Conservation (phyloP, 2,888 invertebrate species). For the Epistrophe eligans region DNA sequence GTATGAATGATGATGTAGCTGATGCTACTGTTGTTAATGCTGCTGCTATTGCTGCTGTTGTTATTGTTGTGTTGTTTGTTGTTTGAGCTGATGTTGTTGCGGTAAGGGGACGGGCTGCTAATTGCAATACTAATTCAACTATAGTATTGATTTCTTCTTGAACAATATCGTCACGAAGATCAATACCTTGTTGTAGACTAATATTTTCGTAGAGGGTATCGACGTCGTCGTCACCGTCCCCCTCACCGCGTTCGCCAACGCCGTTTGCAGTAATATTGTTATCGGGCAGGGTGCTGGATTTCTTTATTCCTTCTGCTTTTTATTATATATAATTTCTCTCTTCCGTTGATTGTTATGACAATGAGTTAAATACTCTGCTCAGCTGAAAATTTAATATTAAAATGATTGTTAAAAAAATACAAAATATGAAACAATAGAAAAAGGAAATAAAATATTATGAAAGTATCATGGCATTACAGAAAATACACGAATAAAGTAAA, state of each 20-base stretch:
- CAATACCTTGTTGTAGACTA: constrained; percentile 65
- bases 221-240: constrained; percentile 68
- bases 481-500: too few species aligned
- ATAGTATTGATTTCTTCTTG: constrained; percentile 67
- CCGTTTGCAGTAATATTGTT: constrained; percentile 63
- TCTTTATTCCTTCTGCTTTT: neutral
- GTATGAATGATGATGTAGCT: neutral
- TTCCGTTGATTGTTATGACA: neutral
- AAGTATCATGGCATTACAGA: too few species aligned
- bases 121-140: constrained; percentile 67
- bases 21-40: constrained; percentile 2
- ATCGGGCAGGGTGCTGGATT: constrained; percentile 63
- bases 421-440: neutral
- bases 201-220: constrained; percentile 64
- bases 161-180: constrained; percentile 65
- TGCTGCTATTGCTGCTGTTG: constrained; percentile 4
- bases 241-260: constrained; percentile 67
- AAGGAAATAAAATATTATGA: neutral
- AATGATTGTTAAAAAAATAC: neutral
- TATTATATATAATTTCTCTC: neutral
- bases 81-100: constrained; percentile 31
- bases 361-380: neutral
- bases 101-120: constrained; percentile 62
- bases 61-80: neutral
- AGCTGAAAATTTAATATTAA: neutral